These are phyloP conservation scores for Leucopsar rothschildi DNA, from an alignment of 2,113 vertebrate genomes.

Conservation along the genomic window DNA sequence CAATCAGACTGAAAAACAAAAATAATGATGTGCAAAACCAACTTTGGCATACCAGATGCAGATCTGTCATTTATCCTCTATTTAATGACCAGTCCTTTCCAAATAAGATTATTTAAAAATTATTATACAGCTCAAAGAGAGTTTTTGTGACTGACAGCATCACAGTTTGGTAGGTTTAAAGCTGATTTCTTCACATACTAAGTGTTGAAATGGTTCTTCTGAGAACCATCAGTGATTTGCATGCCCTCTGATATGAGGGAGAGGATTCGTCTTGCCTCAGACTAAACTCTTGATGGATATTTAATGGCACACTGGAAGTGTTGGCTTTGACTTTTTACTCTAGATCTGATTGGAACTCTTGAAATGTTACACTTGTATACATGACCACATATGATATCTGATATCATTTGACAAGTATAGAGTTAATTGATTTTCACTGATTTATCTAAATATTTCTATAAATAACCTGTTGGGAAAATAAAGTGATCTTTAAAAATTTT, in stretches of 20 bases:
- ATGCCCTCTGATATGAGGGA: not conserved
- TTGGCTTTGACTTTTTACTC: not conserved
- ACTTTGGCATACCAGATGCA: not conserved
- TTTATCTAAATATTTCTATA: not conserved
- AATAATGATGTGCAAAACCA: not conserved
- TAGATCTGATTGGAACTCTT: not conserved
- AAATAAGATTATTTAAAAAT: not conserved
- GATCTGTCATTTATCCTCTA: not conserved
- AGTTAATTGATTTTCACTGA: not conserved
- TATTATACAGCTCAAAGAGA: not conserved
- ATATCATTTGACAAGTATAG: not conserved
- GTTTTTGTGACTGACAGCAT: not conserved
- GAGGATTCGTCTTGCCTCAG: not conserved
- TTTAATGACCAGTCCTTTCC: not conserved
- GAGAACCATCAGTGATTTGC: not conserved
- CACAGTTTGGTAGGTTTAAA: not conserved
- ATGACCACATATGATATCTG: not conserved
- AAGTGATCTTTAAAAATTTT: not conserved
- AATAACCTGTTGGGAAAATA: not conserved
- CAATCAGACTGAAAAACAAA: not conserved
- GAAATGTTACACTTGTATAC: not conserved
- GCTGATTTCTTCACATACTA: not conserved
- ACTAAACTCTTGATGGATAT: not conserved
- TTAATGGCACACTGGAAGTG: not conserved
- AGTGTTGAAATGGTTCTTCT: not conserved